phyloP scores from a whole-genome alignment of 2,797 vertebrate genomes.

The Mus minutoides region DNA sequence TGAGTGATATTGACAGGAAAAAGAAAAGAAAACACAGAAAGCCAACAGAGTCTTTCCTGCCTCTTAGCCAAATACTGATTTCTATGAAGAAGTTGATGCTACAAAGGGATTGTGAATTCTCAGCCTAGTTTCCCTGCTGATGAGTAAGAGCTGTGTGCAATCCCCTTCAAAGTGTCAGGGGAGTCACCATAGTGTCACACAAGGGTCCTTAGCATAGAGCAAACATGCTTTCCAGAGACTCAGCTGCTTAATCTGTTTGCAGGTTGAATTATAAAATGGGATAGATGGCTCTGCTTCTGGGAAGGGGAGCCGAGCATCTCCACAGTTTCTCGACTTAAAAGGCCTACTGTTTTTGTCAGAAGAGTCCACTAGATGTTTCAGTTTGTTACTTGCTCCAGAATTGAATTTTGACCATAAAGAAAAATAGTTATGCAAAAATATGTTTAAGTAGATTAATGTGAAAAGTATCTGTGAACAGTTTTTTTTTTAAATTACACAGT shows the following conservation, averaged over 20 bases:
- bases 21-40: slow-evolving; percentile 66
- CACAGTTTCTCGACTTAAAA: slow-evolving; percentile 84
- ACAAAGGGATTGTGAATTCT: slow-evolving; percentile 87
- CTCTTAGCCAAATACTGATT: slow-evolving; percentile 85
- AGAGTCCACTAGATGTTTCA: slow-evolving; percentile 82
- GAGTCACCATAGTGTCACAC: slow-evolving; percentile 89
- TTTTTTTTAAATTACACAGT: slow-evolving; percentile 55
- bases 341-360: slow-evolving; percentile 81
- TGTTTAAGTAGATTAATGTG: slow-evolving; percentile 76
- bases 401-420: slow-evolving; percentile 81
- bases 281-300: slow-evolving; percentile 88
- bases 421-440: slow-evolving; percentile 83
- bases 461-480: slow-evolving; percentile 68
- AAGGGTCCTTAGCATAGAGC: slow-evolving; percentile 90
- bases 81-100: slow-evolving; percentile 85
- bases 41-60: slow-evolving; percentile 84
- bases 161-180: slow-evolving; percentile 86
- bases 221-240: slow-evolving; percentile 91
- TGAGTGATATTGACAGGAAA: background rate
- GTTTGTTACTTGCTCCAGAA: slow-evolving; percentile 81
- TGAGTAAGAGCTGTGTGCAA: slow-evolving; percentile 86
- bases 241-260: slow-evolving; percentile 93
- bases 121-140: slow-evolving; percentile 85
- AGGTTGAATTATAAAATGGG: slow-evolving; percentile 92
- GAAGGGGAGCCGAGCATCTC: slow-evolving; percentile 86